phyloP scores from a whole-genome alignment of 2,113 vertebrate species.

The Pseudolaguvia tuberculata region DNA sequence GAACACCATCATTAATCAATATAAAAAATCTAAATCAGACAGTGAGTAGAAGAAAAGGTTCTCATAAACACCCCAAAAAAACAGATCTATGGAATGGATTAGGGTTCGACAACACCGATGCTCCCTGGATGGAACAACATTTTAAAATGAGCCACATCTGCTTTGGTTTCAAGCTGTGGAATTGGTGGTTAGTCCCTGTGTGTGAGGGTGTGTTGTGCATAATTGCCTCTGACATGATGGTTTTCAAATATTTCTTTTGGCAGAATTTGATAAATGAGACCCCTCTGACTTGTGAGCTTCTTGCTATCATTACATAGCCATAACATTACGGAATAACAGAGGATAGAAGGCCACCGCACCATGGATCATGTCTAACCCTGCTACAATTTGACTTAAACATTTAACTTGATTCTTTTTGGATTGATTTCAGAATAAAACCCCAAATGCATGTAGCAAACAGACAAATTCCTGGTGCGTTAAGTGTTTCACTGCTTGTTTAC shows the following conservation, averaged over 20 bases:
- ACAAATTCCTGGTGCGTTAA: slow-evolving; percentile 24
- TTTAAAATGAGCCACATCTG: too few relatives aligned
- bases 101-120: too few relatives aligned
- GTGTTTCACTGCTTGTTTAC: neutral
- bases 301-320: neutral
- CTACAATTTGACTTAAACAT: neutral
- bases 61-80: too few relatives aligned
- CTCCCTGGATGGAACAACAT: too few relatives aligned
- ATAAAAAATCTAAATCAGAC: too few relatives aligned
- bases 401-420: neutral
- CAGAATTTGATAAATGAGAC: slow-evolving; percentile 15
- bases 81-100: too few relatives aligned
- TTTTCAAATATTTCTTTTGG: neutral
- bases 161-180: too few relatives aligned
- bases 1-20: too few relatives aligned
- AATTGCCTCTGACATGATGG: neutral
- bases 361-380: slow-evolving; percentile 21
- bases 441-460: slow-evolving; percentile 1
- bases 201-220: neutral
- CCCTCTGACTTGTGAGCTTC: slow-evolving; percentile 4
- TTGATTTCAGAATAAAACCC: neutral
- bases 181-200: too few relatives aligned
- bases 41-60: too few relatives aligned
- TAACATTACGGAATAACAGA: neutral
- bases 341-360: neutral